phyloP scores from a whole-genome alignment of 1,140 invertebrate genomes.

The Drosophila mauritiana region DNA sequence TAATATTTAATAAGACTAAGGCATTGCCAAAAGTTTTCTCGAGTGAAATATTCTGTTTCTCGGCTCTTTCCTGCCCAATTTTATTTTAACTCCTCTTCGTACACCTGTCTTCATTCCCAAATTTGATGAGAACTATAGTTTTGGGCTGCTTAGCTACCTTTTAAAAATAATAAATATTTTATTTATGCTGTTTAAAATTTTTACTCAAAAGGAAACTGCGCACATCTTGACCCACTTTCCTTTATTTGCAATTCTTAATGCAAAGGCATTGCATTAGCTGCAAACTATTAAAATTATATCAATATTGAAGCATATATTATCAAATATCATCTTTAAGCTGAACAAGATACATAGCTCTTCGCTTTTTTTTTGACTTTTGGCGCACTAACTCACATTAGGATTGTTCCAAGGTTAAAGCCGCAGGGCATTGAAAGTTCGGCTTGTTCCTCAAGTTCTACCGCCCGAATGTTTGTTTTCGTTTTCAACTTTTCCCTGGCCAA shows the following conservation, averaged over 20 bases:
- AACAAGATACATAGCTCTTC: too few relatives aligned
- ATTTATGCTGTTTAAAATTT: too few relatives aligned
- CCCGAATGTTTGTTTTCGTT: constrained; percentile 49
- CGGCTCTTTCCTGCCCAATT: neutral
- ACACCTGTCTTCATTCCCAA: constrained; percentile 4
- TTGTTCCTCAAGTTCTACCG: constrained; percentile 1
- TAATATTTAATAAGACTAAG: constrained; percentile 77
- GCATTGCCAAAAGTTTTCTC: constrained; percentile 35
- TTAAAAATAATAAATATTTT: too few relatives aligned
- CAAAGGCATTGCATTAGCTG: too few relatives aligned
- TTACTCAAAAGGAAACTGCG: too few relatives aligned
- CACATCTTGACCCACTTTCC: too few relatives aligned
- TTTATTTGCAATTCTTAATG: too few relatives aligned
- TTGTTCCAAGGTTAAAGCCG: constrained; percentile 22
- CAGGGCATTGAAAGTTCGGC: constrained; percentile 20
- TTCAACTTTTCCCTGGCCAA: constrained; percentile 37
- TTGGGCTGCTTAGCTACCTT: neutral
- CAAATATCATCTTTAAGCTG: too few relatives aligned
- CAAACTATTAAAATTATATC: too few relatives aligned
- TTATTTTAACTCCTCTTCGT: constrained; percentile 8
- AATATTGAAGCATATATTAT: too few relatives aligned
- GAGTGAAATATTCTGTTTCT: constrained; percentile 27
- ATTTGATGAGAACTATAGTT: neutral
- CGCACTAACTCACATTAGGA: neutral
- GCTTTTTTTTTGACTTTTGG: neutral